phyloP scores from a whole-genome alignment of 2,888 invertebrate species.

The Deilephila elpenor region DNA sequence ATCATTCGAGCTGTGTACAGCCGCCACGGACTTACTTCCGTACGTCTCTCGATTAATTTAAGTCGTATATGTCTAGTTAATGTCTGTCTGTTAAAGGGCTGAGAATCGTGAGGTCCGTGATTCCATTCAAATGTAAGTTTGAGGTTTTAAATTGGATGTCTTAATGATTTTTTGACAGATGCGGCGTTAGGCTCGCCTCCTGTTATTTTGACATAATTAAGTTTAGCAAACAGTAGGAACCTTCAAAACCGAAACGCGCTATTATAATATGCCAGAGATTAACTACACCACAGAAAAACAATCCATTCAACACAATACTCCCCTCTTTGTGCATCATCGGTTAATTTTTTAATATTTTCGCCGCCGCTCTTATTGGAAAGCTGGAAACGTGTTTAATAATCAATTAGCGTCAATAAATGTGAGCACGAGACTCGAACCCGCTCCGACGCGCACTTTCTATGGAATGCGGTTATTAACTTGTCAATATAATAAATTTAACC shows the following conservation, averaged over 20 bases:
- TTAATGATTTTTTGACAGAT: too few species aligned
- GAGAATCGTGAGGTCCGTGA: too few species aligned
- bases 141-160: too few species aligned
- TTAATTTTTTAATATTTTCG: background rate
- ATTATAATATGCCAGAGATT: too few species aligned
- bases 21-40: background rate
- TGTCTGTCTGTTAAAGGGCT: too few species aligned
- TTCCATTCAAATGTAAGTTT: too few species aligned
- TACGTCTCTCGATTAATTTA: background rate
- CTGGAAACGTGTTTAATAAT: slow-evolving; percentile 8
- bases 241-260: too few species aligned
- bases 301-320: too few species aligned
- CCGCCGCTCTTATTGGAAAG: background rate
- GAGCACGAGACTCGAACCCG: background rate
- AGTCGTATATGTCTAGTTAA: too few species aligned
- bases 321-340: too few species aligned
- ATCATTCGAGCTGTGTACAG: background rate
- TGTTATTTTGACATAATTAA: background rate
- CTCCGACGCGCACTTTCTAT: slow-evolving; percentile 3
- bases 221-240: too few species aligned
- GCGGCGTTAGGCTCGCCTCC: background rate
- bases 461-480: background rate
- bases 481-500: background rate
- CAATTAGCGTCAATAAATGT: slow-evolving; percentile 16
- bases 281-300: too few species aligned